Percentiles rank a stretch among this genome's conserved stretches.
These are phyloP conservation scores for Chrysotoxum bicinctum DNA, from an alignment of 2,888 invertebrate species.

Conservation along the genomic window DNA sequence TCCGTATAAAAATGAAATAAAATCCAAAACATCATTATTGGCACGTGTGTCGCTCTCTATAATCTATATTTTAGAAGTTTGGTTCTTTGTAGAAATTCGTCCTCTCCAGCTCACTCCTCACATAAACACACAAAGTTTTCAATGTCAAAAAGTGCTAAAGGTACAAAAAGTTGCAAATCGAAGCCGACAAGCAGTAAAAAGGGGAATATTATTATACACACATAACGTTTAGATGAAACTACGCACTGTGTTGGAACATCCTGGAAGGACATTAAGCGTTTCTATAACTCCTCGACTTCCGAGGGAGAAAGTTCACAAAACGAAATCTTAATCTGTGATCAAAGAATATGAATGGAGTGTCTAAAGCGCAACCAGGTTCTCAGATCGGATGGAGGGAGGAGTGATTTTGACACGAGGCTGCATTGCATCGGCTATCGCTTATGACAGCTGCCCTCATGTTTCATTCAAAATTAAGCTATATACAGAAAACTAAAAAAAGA, in stretches of 20 bases:
- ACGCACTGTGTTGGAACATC: neutral
- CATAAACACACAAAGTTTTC: conserved; percentile 33
- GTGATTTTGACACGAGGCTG: conserved; percentile 36
- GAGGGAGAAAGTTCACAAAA: neutral
- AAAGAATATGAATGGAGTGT: neutral
- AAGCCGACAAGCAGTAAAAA: conserved; percentile 5
- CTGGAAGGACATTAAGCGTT: conserved; percentile 29
- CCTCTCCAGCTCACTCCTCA: neutral
- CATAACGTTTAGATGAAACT: conserved; percentile 14
- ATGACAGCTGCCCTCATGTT: conserved; percentile 70
- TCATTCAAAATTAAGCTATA: conserved; percentile 37
- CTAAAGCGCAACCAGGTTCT: neutral
- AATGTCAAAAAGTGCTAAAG: conserved; percentile 32
- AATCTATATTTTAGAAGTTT: conserved; percentile 58
- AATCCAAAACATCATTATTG: conserved; percentile 71
- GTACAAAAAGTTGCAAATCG: conserved; percentile 31
- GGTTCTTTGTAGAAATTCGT: neutral
- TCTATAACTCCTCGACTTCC: neutral
- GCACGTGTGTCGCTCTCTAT: conserved; percentile 73
- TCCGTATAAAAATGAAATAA: conserved; percentile 32
- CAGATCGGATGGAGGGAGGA: neutral
- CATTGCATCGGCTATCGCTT: conserved; percentile 42
- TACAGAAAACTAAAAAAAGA: conserved; percentile 33
- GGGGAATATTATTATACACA: conserved; percentile 2
- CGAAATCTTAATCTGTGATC: conserved; percentile 11